Conservation (phyloP, 2,888 invertebrate species). For the Trachelus troglodyta region DNA sequence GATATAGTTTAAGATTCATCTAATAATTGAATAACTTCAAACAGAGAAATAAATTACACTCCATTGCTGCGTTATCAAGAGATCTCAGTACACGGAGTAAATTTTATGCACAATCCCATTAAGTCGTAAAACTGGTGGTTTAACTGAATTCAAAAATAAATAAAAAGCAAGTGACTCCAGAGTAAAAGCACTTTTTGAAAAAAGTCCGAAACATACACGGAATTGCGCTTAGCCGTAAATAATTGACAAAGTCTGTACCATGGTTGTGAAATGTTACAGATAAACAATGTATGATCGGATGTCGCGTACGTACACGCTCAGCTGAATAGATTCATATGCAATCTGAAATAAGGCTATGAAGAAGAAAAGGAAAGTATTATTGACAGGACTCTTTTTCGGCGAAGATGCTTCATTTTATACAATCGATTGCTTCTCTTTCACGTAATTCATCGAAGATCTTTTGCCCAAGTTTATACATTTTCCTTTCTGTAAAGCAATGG, state of each 20-base stretch:
- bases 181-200: slow-evolving; percentile 4
- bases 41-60: slow-evolving; percentile 43
- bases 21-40: slow-evolving; percentile 36
- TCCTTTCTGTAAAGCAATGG: neutral
- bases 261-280: neutral
- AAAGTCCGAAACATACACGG: neutral
- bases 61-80: slow-evolving; percentile 41
- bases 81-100: slow-evolving; percentile 11
- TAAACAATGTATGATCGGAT: neutral
- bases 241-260: neutral
- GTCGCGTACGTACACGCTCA: neutral
- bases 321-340: neutral
- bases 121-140: slow-evolving; percentile 15
- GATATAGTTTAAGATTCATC: slow-evolving; percentile 49
- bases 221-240: neutral
- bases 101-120: slow-evolving; percentile 35
- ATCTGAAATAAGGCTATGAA: neutral
- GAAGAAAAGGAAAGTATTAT: neutral
- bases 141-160: slow-evolving; percentile 15
- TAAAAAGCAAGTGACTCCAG: slow-evolving; percentile 1
- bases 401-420: neutral
- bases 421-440: neutral
- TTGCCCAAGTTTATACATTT: neutral
- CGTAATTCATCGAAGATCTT: neutral
- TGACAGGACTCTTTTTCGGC: neutral